These are phyloP conservation scores for Orchesella cincta DNA, from an alignment of 1,140 invertebrate species.

Conservation along the genomic window DNA sequence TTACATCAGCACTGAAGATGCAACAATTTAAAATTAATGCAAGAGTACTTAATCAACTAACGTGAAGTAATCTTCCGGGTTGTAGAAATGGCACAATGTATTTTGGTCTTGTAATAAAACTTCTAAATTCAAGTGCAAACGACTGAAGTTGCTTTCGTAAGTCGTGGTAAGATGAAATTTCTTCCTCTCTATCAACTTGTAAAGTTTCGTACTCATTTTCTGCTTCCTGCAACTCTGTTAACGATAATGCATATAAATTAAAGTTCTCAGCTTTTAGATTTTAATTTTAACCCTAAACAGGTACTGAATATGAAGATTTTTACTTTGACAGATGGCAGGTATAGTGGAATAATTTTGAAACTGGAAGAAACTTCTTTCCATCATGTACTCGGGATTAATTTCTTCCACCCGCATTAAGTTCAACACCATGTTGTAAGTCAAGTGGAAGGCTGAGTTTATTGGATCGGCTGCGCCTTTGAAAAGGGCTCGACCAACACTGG, in stretches of 20 bases:
- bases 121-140: conserved; percentile 72
- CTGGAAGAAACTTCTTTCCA: conserved; percentile 97
- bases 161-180: conserved; percentile 80
- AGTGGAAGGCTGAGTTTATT: conserved; percentile 97
- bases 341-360: conserved; percentile 98
- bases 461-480: conserved; percentile 92
- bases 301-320: conserved; percentile 52
- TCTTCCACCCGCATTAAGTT: conserved; percentile 96
- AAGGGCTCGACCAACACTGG: conserved; percentile 78
- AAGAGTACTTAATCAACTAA: conserved; percentile 58
- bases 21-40: neutral
- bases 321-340: conserved; percentile 83
- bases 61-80: conserved; percentile 87
- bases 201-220: conserved; percentile 67
- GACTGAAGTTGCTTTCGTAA: conserved; percentile 78
- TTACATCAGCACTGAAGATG: conserved; percentile 1
- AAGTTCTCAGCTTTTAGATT: neutral
- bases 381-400: conserved; percentile 99
- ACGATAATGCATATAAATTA: neutral
- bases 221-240: conserved; percentile 71
- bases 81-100: conserved; percentile 92
- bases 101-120: conserved; percentile 79
- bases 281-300: too few species aligned
- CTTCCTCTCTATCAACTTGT: conserved; percentile 71
- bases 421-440: conserved; percentile 99